Percentiles rank a stretch among this genome's conserved stretches.
phyloP scores from a whole-genome alignment of 2,797 vertebrate genomes.

The Odontamblyopus rebecca region DNA sequence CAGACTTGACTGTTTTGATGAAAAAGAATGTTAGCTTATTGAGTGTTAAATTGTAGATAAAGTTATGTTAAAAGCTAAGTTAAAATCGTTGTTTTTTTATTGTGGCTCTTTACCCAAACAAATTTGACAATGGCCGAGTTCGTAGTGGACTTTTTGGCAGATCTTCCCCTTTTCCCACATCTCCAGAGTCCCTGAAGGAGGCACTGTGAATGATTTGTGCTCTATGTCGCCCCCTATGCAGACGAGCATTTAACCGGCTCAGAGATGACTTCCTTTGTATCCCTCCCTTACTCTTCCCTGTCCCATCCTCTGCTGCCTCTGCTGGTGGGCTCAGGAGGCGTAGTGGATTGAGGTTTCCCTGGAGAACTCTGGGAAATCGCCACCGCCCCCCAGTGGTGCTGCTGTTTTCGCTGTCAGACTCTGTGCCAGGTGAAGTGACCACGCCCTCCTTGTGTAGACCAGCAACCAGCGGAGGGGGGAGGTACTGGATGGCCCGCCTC shows the following conservation, averaged over 20 bases:
- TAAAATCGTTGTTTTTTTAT: neutral
- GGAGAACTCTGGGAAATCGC: conserved; percentile 88
- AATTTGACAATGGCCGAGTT: conserved; percentile 89
- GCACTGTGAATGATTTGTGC: conserved; percentile 95
- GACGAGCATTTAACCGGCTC: conserved; percentile 84
- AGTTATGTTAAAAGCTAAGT: neutral
- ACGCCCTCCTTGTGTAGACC: conserved; percentile 61
- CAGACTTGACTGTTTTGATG: conserved; percentile 7
- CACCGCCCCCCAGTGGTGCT: conserved; percentile 79
- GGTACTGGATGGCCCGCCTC: conserved; percentile 89
- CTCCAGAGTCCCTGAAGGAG: conserved; percentile 82
- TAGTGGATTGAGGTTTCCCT: conserved; percentile 84
- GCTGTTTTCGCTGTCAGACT: conserved; percentile 57
- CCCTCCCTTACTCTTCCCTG: conserved; percentile 77
- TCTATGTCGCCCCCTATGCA: conserved; percentile 88
- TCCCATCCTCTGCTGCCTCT: conserved; percentile 55
- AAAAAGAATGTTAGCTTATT: conserved; percentile 16
- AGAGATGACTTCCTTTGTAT: conserved; percentile 84
- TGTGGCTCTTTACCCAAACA: conserved; percentile 82
- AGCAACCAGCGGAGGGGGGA: conserved; percentile 66
- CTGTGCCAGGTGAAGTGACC: conserved; percentile 62
- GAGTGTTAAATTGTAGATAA: neutral
- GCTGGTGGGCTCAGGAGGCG: conserved; percentile 78
- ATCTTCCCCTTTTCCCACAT: conserved; percentile 79
- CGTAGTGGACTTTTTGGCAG: conserved; percentile 80